These are phyloP conservation scores for Lampris megalopsis DNA, from an alignment of 2,113 vertebrate species.

Conservation along the genomic window DNA sequence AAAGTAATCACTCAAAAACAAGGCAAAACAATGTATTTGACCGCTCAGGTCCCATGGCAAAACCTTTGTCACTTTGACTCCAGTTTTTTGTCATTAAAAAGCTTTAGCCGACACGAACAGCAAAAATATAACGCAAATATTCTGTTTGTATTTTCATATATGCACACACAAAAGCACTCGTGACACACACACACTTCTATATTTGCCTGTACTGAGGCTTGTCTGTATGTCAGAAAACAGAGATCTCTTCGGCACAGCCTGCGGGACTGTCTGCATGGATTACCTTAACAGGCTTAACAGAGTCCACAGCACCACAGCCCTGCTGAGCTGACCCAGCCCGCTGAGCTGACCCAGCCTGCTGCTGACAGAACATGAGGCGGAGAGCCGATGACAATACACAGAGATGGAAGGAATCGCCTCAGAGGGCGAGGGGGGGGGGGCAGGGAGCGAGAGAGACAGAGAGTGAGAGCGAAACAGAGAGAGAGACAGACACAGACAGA, in stretches of 20 bases:
- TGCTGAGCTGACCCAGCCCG: not conserved
- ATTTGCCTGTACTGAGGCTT: not conserved
- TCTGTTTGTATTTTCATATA: no score
- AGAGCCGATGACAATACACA: conserved; percentile 4
- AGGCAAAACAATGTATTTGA: no score
- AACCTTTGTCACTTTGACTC: no score
- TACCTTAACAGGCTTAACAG: conserved; percentile 71
- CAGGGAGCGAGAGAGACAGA: conserved; percentile 6
- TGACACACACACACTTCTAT: no score
- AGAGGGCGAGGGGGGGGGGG: conserved; percentile 2
- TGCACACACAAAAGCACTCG: no score
- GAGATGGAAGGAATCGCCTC: conserved; percentile 17
- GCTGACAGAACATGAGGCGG: conserved; percentile 11
- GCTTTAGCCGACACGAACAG: no score
- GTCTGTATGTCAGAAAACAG: conserved; percentile 43
- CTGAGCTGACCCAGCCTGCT: not conserved
- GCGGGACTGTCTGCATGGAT: conserved; percentile 64
- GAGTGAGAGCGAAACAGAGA: not conserved
- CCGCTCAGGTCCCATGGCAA: no score
- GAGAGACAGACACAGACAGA: not conserved
- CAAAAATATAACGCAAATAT: no score
- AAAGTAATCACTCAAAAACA: no score
- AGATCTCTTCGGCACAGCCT: conserved; percentile 36
- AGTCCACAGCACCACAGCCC: conserved; percentile 1
- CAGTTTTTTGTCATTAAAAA: no score